phyloP scores from a whole-genome alignment of 2,797 vertebrate species.

The Dicrostonyx torquatus region DNA sequence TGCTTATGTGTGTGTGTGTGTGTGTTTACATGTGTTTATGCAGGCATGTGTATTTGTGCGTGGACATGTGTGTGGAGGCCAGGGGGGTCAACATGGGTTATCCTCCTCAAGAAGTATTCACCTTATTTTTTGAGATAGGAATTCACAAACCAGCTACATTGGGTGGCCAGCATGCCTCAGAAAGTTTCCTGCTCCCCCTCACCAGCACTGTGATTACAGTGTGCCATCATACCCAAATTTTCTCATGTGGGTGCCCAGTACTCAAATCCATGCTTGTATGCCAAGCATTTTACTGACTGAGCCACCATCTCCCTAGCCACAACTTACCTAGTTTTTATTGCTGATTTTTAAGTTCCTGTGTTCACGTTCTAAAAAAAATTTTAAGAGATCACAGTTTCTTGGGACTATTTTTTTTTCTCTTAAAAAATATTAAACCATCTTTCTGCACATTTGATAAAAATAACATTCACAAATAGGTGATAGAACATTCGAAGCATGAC shows the following conservation, averaged over 20 bases:
- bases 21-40: not conserved
- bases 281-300: not conserved
- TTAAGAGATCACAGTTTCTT: not conserved
- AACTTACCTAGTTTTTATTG: not conserved
- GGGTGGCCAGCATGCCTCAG: not conserved
- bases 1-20: not conserved
- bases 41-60: not conserved
- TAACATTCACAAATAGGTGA: conserved; percentile 35
- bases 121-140: not conserved
- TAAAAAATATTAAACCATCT: conserved; percentile 12
- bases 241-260: not conserved
- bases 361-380: not conserved
- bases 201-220: not conserved
- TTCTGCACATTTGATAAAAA: conserved; percentile 27
- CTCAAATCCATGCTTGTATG: not conserved
- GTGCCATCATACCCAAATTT: not conserved
- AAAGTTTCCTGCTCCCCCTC: too few species aligned
- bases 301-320: not conserved
- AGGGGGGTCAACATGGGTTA: not conserved
- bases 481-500: conserved; percentile 21
- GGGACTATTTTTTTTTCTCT: conserved; percentile 18
- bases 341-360: not conserved
- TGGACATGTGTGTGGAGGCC: not conserved
- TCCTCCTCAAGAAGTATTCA: not conserved
- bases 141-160: not conserved